phyloP scores from a whole-genome alignment of 2,113 vertebrate genomes.

The Silurus glanis region DNA sequence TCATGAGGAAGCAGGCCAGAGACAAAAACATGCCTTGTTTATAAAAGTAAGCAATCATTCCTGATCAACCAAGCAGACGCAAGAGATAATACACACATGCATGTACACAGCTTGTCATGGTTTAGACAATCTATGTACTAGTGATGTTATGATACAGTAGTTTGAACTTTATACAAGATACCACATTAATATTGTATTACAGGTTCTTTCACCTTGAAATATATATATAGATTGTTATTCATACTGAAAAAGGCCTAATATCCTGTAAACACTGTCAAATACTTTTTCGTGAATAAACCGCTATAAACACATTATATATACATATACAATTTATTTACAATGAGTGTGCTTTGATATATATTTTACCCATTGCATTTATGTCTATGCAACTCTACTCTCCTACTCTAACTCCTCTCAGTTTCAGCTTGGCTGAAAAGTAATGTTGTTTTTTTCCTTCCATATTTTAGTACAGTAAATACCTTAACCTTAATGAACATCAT shows the following conservation, averaged over 20 bases:
- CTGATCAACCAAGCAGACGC: constrained; percentile 37
- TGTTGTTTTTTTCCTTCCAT: neutral
- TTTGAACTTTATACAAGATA: neutral
- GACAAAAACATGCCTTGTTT: constrained; percentile 46
- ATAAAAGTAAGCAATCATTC: constrained; percentile 46
- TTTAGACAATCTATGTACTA: neutral
- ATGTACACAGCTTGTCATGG: neutral
- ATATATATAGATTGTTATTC: neutral
- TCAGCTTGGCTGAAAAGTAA: neutral
- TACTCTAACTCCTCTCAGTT: neutral
- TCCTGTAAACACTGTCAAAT: neutral
- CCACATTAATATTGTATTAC: neutral
- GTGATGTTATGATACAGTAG: neutral
- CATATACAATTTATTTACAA: neutral
- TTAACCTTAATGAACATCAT: neutral
- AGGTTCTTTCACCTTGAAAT: neutral
- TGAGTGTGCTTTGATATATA: neutral
- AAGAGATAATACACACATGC: constrained; percentile 2
- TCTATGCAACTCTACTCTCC: neutral
- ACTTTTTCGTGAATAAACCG: neutral
- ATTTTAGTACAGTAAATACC: neutral
- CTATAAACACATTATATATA: neutral
- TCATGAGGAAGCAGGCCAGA: constrained; percentile 65
- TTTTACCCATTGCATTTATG: neutral
- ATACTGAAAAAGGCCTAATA: neutral